A percentile compares a stretch with the other conserved stretches of the same genome.
phyloP scores from a whole-genome alignment of 2,113 vertebrate species.

The Etia nguti region DNA sequence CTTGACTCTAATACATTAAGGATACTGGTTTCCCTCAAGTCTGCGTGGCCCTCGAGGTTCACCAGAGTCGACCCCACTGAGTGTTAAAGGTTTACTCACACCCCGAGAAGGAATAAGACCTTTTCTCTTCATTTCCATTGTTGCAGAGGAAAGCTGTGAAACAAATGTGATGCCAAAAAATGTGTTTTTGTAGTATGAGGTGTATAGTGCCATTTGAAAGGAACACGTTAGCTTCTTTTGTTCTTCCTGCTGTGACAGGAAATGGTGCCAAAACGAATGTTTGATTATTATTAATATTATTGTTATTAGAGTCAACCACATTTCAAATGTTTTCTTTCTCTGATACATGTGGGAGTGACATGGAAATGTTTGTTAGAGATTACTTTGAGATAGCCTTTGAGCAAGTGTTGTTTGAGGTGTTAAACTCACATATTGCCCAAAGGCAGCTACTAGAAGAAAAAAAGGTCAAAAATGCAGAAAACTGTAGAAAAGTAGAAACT shows the following conservation, averaged over 20 bases:
- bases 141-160: slow-evolving; percentile 24
- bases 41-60: slow-evolving; percentile 25
- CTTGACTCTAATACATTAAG: background rate
- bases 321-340: slow-evolving; percentile 16
- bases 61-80: background rate
- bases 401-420: background rate
- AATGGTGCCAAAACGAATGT: slow-evolving; percentile 42
- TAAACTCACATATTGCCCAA: background rate
- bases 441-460: slow-evolving; percentile 24
- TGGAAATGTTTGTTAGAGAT: slow-evolving; percentile 37
- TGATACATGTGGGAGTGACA: background rate
- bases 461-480: slow-evolving; percentile 12
- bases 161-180: slow-evolving; percentile 56
- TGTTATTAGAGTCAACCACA: slow-evolving; percentile 18
- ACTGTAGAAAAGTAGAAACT: slow-evolving; percentile 51
- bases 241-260: slow-evolving; percentile 30
- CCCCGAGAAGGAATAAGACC: background rate
- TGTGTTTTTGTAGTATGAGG: slow-evolving; percentile 48
- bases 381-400: background rate
- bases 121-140: background rate
- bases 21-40: background rate
- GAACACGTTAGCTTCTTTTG: slow-evolving; percentile 17
- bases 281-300: slow-evolving; percentile 39
- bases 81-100: slow-evolving; percentile 49
- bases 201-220: slow-evolving; percentile 41